Conservation (phyloP, 2,797 vertebrate species). For the Megaceryle alcyon region DNA sequence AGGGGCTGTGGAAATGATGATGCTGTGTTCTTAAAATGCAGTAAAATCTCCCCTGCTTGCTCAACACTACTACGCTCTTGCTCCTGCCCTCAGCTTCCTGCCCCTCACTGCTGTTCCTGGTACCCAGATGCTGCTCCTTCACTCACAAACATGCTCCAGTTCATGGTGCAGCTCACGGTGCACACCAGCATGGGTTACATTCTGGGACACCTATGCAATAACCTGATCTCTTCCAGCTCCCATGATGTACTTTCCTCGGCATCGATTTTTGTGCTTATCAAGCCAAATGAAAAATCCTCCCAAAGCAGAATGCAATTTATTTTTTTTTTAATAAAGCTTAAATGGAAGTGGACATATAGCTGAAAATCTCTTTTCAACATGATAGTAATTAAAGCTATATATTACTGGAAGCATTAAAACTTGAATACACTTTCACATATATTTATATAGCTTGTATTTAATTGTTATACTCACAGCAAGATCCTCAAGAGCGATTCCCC, state of each 20-base stretch:
- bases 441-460: background rate
- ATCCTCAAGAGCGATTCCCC: background rate
- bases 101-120: background rate
- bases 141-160: background rate
- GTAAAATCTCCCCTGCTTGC: background rate
- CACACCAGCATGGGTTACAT: fast-evolving
- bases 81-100: background rate
- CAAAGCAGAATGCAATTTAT: background rate
- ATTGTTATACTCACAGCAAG: background rate
- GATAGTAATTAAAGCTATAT: conserved; percentile 23
- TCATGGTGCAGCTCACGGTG: fast-evolving
- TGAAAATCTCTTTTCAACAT: background rate
- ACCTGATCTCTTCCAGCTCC: background rate
- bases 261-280: background rate
- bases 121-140: background rate
- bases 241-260: background rate
- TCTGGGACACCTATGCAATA: background rate
- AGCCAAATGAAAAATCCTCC: background rate
- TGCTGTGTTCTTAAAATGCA: fast-evolving
- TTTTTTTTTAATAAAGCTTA: conserved; percentile 8
- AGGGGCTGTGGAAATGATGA: background rate
- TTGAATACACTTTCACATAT: background rate
- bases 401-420: background rate
- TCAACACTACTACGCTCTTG: background rate
- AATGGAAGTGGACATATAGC: background rate